Conservation (phyloP, 1,140 invertebrate species). For the Chionoecetes opilio region DNA sequence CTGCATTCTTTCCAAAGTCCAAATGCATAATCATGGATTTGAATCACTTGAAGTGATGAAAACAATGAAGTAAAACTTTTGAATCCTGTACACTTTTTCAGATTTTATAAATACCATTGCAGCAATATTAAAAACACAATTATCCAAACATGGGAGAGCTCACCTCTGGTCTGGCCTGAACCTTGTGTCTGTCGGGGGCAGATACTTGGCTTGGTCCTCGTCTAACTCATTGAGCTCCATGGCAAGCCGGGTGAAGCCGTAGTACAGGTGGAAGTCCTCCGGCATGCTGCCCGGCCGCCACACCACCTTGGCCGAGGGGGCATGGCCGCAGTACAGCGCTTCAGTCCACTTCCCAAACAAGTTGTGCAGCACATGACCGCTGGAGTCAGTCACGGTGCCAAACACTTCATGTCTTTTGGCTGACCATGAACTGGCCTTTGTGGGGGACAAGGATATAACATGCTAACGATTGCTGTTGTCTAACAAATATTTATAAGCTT, state of each 20-base stretch:
- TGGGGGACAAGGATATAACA: constrained; percentile 7
- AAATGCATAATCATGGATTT: too few species aligned
- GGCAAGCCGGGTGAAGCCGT: constrained; percentile 92
- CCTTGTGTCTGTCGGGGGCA: constrained; percentile 90
- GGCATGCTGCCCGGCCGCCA: constrained; percentile 93
- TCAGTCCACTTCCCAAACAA: constrained; percentile 91
- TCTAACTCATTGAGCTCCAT: constrained; percentile 93
- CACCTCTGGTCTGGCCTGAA: constrained; percentile 82
- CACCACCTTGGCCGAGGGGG: constrained; percentile 89
- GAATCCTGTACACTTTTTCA: too few species aligned
- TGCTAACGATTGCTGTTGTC: background rate
- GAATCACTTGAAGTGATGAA: too few species aligned
- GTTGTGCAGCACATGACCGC: constrained; percentile 85
- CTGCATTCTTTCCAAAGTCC: too few species aligned
- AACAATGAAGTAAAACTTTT: too few species aligned
- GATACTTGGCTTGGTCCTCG: constrained; percentile 86
- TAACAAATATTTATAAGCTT: too few species aligned
- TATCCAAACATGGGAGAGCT: background rate
- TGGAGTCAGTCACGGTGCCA: constrained; percentile 87
- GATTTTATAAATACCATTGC: too few species aligned
- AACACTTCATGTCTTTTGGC: constrained; percentile 91
- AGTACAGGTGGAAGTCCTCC: constrained; percentile 91
- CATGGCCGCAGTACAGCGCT: constrained; percentile 90
- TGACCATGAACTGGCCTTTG: constrained; percentile 91
- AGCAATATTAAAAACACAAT: too few species aligned